A percentile compares a stretch with the other conserved stretches of the same genome.
These are phyloP conservation scores for Nycticorax nycticorax DNA, from an alignment of 2,113 vertebrate genomes.

Conservation along the genomic window DNA sequence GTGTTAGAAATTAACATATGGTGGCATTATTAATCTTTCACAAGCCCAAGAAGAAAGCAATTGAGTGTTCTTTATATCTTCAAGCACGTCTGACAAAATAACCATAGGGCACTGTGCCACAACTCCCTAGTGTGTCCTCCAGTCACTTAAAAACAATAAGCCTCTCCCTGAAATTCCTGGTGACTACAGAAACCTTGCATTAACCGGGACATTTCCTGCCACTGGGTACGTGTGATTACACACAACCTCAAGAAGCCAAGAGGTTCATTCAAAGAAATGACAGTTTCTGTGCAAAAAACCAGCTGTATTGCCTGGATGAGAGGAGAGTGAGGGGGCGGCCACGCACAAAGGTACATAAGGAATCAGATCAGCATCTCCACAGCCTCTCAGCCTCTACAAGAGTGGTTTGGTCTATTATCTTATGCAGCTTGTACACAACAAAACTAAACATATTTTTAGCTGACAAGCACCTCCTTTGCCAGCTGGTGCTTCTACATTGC, in stretches of 20 bases:
- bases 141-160: not conserved
- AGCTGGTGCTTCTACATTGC: not conserved
- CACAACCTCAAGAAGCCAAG: not conserved
- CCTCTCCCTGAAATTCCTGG: not conserved
- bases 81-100: not conserved
- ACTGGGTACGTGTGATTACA: not conserved
- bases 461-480: not conserved
- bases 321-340: not conserved
- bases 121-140: fast-evolving
- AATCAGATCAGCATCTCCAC: not conserved
- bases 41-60: not conserved
- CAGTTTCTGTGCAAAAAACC: not conserved
- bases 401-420: not conserved
- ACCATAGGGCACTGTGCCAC: fast-evolving
- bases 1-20: not conserved
- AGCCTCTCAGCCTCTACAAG: not conserved
- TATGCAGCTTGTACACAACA: not conserved
- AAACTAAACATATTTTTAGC: not conserved
- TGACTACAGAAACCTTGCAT: not conserved
- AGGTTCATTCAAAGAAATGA: not conserved
- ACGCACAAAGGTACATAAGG: not conserved
- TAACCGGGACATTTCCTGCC: not conserved
- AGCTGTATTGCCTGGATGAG: not conserved
- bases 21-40: not conserved
- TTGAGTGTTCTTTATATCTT: not conserved